Base-by-base conservation (phyloP, 2,797 vertebrate species). In the Choloepus didactylus region DNA sequence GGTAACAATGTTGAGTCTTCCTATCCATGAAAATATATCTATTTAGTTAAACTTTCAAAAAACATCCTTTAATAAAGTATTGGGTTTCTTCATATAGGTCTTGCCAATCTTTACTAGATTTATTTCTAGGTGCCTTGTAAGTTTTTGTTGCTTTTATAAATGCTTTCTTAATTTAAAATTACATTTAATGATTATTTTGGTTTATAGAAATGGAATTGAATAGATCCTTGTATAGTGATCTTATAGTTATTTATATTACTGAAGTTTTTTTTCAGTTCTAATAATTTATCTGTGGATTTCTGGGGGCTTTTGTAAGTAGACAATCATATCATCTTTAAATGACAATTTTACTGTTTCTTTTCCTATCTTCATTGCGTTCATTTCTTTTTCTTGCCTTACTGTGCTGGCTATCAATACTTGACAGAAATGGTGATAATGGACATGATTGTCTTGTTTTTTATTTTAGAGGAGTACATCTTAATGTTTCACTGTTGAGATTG, bases 401-500 rank as follows among this genome's bases (percentile, higher is more conserved):
- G 4, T 69, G 41, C 77, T 62, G 44, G 16, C 41, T 44, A 62
- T 41, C 9, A 23, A 15, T 69, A 62, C 25, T 35, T 10, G 83
- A 76, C 15, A 70, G 62, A 77, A 83, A 70, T 69, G 54, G 29
- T 62, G 21, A 51, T 76, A 23, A 83, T 16, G 29, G 41, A 41
- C 12, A 84, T 31, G 11, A 29, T 84, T 83, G 70, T 56, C 85
- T 89, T 92, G 70, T 79, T 64, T 79, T 35, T 89, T 56, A 87
- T 76, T 82, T 72, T 60, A 56, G 51, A 49, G 21, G 9, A 67
- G 16, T n/a, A 29, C 7, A 38, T 85, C 59, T 84, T 56, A 44
- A n/a, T 79, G 73, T 72, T 79, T 90, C 41, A 29, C n/a, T 54
- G 31, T 15, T 66, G 25, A 59, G 54, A 29, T 41, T 49, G 46